Conservation (phyloP, 2,113 vertebrate genomes). For the Hiodon tergisus region DNA sequence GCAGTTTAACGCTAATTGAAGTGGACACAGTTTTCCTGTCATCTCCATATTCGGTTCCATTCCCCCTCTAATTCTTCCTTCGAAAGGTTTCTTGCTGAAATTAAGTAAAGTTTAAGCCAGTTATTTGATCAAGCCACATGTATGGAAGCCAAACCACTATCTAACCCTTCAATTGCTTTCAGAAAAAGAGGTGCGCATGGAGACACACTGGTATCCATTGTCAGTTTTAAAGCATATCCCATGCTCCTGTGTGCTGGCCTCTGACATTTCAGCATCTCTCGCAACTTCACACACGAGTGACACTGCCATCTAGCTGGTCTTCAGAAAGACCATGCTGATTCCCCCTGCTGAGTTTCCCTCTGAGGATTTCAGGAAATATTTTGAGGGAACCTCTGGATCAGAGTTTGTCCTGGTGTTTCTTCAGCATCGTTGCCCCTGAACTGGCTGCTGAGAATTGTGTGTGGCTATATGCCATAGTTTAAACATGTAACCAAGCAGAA, state of each 20-base stretch:
- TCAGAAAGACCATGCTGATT: constrained; percentile 10
- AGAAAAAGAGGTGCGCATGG: background rate
- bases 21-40: background rate
- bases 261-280: background rate
- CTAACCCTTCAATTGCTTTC: background rate
- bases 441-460: no score
- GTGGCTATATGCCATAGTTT: no score
- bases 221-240: background rate
- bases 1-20: constrained; percentile 7
- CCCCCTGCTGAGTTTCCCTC: background rate
- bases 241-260: background rate
- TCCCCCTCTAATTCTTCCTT: background rate
- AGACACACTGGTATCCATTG: background rate
- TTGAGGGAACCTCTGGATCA: background rate
- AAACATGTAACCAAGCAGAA: no score
- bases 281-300: background rate
- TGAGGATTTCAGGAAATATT: background rate
- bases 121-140: background rate
- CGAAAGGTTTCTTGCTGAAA: background rate
- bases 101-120: background rate
- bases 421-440: background rate
- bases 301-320: constrained; percentile 4
- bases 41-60: background rate
- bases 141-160: background rate
- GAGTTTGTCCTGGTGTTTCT: background rate